Evolutionary conservation across 2,888 invertebrate species (phyloP), one percentile per base, ranked within the genome.

Genomic region (Scotopteryx bipunctaria): DNA sequence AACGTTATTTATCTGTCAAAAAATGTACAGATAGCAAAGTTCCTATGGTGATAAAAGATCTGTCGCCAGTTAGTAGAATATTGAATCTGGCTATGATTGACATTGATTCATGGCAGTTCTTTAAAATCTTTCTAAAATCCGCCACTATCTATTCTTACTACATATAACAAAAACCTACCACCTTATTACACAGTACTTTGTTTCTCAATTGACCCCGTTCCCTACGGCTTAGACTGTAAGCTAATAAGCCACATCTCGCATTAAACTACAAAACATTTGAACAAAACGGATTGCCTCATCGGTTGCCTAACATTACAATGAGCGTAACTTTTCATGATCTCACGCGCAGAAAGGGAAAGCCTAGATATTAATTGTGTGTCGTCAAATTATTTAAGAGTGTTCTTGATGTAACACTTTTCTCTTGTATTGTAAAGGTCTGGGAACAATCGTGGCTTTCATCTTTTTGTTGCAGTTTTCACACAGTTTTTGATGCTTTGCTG

Each of bases 281-380:
- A 19, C 32, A 17, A 33, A 31, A 27, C 23, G 3, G 9, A 17
- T 46, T 53, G 47, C 43, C 38, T 33, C 38, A 47, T n/a, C 33
- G 11, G 15, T 52, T 44, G 25, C 41, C 25, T 8, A 49, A 54
- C 35, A 47, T 54, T 54, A 27, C 44, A 54, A 54, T 43, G 16
- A 36, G 29, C 25, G 36, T 54, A 44, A 48, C 21, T 54, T 54
- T 48, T 54, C 47, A 41, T 54, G 49, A 45, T 54, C 63, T 57
- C 66, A 72, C 76, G 67, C 71, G 66, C 61, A 63, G 69, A 77
- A 73, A 77, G 71, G 66, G 75, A 79, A 76, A 78, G 72, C 69
- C 61, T 64, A 71, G 58, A 54, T 53, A 55, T 71, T 73, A 82
- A 83, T 82, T 83, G 86, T 81, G 69, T 68, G 65, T 61, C 61